Base-by-base conservation (phyloP, 2,113 vertebrate species). In the Geococcyx californianus region DNA sequence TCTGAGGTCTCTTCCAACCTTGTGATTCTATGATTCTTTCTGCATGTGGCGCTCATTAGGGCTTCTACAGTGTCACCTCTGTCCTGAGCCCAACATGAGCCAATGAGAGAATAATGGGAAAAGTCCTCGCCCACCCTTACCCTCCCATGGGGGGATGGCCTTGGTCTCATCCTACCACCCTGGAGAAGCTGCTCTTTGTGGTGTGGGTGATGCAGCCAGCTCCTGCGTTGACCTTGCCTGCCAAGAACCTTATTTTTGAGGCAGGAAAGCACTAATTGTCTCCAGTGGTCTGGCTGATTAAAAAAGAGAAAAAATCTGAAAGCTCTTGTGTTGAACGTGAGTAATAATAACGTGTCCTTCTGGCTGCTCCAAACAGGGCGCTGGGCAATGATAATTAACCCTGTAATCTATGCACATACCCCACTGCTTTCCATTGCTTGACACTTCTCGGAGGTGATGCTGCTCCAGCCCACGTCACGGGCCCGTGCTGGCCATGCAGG, bases 91-190 rank as follows among this genome's bases (percentile, higher is more conserved):
- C 18, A 47, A 34, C 9, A 14, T 1, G 3, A 81, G 42, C 25
- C 52, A 66, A 16, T 1, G 1, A 20, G 11, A 31, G 60, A 93
- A 9, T 28, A 23, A 87, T 0, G 16, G 38, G 70, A 42, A 7
- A 12, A 14, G 36, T 16, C 29, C 33, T 33, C 3, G 1, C 5
- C 26, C 23, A 8, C 0, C 31, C n/a, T 33, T 44, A 45, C 19
- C 29, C 58, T 87, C 26, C 29, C 8, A 1, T 0, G 0, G 24
- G 21, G 51, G 21, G 9, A n/a, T 10, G 0, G 0, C 7, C 4
- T 5, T 15, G n/a, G 20, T 40, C 6, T 58, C 9, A 2, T 7
- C 52, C 42, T 34, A 51, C 6, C 31, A 73, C 13, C 67, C 60
- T 2, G 1, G 16, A 55, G 60, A 14, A 76, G 29, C 14, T 12